Base-by-base conservation (phyloP, 2,797 vertebrate genomes). In the Bovichtus variegatus region DNA sequence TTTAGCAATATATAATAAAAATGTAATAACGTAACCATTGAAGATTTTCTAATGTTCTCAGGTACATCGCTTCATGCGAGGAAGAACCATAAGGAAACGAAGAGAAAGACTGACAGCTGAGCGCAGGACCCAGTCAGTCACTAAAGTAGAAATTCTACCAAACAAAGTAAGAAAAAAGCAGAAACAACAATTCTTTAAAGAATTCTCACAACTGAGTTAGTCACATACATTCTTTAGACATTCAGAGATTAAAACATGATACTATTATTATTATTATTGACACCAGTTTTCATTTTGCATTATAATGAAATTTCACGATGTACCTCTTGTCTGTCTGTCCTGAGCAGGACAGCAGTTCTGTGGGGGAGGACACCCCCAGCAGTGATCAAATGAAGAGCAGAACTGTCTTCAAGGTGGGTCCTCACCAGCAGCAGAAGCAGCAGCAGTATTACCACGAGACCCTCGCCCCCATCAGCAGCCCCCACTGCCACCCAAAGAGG, bases 11-110 rank as follows among this genome's bases (percentile, higher is more conserved):
- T 25, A 61, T 9, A 27, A 44, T 41, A 8, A 40, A 51, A 65
- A n/a, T 40, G 21, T 40, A 36, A 19, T 49, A 11, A 27, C 11
- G 27, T 38, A 16, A 27, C 8, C 21, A 19, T 2, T 55, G 11
- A 16, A 36, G 5, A 29, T 11, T 25, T 9, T 78, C 9, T 55
- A 6, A 12, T 55, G 3, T 69, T 41, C 49, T 63, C 57, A 97
- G 97, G 93, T 97, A 38, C 96, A 94, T 2, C 93, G 92, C 62
- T 96, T 96, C 80, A 94, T 94, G 82, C 93, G 95, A 60, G 96
- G 97, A 72, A 96, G 96, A 87, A 97, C 95, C 67, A 92, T 97
- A 74, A 95, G 94, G 82, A 97, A 96, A 89, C 95, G 87, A 87
- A 96, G 95, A 83, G 96, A 97, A 61, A 94, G 88, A 70, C 89